Evolutionary conservation across 1,140 invertebrate genomes (phyloP).

Genomic region (Holcopasites calliopsidis): DNA sequence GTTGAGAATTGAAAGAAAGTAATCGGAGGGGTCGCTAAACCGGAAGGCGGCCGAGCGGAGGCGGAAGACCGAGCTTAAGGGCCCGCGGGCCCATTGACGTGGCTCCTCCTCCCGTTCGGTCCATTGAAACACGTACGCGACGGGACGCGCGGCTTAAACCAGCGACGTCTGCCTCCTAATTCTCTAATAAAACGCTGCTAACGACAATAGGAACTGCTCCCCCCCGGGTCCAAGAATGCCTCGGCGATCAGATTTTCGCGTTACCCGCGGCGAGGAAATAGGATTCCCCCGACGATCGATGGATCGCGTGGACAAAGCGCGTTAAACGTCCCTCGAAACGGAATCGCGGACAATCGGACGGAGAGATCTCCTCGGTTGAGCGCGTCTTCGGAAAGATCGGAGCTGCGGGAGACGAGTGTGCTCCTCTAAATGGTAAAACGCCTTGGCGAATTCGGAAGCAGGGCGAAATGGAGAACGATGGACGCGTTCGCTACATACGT

Average conservation of each 20-base stretch:
- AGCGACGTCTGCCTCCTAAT: conserved; percentile 53
- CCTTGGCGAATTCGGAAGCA: no score
- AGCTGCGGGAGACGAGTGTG: no score
- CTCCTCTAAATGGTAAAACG: conserved; percentile 4
- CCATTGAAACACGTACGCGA: conserved; percentile 65
- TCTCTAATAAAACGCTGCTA: conserved; percentile 64
- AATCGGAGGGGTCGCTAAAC: conserved; percentile 64
- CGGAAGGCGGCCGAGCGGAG: conserved; percentile 71
- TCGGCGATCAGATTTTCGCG: conserved; percentile 10
- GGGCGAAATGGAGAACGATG: no score
- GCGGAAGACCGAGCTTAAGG: conserved; percentile 72
- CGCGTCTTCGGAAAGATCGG: neutral
- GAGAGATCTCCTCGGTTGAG: conserved; percentile 50
- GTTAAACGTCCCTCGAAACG: conserved; percentile 62
- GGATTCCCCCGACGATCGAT: conserved; percentile 54
- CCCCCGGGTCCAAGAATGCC: neutral
- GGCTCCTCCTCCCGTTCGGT: conserved; percentile 60
- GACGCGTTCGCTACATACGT: no score
- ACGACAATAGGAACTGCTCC: conserved; percentile 47
- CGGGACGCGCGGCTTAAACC: conserved; percentile 55
- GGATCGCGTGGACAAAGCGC: conserved; percentile 66
- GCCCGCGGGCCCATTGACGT: conserved; percentile 65
- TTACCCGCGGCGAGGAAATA: neutral
- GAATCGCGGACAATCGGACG: conserved; percentile 47
- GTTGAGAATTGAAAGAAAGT: conserved; percentile 3